phyloP scores from a whole-genome alignment of 2,888 invertebrate genomes.

The Anthophora plumipes region DNA sequence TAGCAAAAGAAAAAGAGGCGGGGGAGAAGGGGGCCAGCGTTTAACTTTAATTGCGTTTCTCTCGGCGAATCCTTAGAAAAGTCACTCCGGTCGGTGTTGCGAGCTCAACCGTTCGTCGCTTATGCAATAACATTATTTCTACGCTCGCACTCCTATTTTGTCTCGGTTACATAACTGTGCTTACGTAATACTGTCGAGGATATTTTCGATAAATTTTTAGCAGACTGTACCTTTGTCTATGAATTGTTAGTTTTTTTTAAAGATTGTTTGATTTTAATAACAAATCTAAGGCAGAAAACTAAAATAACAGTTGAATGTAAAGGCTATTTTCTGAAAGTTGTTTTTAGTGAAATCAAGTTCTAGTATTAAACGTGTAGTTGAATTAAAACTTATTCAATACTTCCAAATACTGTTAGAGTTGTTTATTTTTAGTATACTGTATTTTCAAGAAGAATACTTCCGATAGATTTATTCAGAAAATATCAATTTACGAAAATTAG shows the following conservation, averaged over 20 bases:
- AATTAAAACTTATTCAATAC: no score
- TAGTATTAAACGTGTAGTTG: no score
- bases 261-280: no score
- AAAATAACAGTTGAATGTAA: no score
- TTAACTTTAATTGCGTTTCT: constrained; percentile 82
- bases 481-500: no score
- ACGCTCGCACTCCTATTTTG: constrained; percentile 57
- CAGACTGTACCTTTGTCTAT: not conserved
- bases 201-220: constrained; percentile 21
- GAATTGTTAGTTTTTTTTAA: not conserved
- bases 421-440: no score
- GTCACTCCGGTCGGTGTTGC: constrained; percentile 70
- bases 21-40: constrained; percentile 69
- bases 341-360: no score
- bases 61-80: constrained; percentile 78
- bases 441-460: no score
- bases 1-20: constrained; percentile 51
- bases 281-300: no score
- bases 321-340: no score
- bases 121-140: constrained; percentile 77
- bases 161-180: constrained; percentile 39
- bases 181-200: constrained; percentile 42
- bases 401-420: no score
- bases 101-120: constrained; percentile 70
- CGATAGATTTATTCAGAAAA: no score